Evolutionary conservation across 2,797 vertebrate species (phyloP), one percentile per base, ranked within the genome.

Genomic region (Coregonus sp.): DNA sequence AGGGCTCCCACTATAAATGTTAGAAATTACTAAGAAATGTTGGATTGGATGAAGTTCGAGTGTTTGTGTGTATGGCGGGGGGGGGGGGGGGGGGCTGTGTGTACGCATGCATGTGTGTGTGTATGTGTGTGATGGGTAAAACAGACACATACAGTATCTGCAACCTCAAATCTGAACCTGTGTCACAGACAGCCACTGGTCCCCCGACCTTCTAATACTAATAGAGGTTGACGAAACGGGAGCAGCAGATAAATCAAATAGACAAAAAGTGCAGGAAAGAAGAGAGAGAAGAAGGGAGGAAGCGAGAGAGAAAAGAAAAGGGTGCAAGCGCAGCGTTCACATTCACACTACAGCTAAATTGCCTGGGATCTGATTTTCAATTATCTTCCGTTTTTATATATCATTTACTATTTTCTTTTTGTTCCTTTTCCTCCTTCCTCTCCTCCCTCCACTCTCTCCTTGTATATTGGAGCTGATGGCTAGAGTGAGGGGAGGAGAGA

Each of bases 1-100:
- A 71, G 83, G 75, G 75, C 79, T 85, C 78, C 18, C 76, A 80
- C 79, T 78, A 80, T 85, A 89, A 87, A 87, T 84, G 74, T 69
- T 69, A 51, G 63, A 81, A 85, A 86, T 87, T 81, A 78, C 72
- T 70, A 61, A 78, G 80, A 86, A 86, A 76, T 84, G 54, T 47
- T 61, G 75, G 54, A 37, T 80, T 85, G 35, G 54, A n/a, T n/a
- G 5, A 77, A 33, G 68, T 33, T 20, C 25, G 67, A 5, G 67
- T 69, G 31, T 69, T 70, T 63, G 74, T 75, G 35, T 56, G 71
- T 78, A 61, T 72, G 67, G 7, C 40, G 9, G 52, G 25, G 25
- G 25, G 25, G 50, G 51, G 76, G n/a, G 65, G 59, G 65, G 65
- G 6, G 67, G 69, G 59, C 73, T 77, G 63, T 29, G 25, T 33